Evolutionary conservation across 2,113 vertebrate genomes (phyloP).

Genomic region (Catharus fuscescens): DNA sequence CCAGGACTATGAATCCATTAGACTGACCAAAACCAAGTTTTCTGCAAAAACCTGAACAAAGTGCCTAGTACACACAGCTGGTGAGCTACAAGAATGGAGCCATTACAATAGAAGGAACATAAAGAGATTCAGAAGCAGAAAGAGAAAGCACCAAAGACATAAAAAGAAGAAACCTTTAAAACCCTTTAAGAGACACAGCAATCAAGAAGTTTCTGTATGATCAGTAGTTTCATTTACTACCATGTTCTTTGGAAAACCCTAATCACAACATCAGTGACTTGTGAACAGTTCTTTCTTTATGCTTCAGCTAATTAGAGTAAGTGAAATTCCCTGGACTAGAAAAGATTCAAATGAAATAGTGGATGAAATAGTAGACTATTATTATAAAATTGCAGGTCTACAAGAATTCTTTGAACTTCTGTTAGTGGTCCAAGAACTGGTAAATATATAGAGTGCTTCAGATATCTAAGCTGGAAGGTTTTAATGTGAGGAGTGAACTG

Average conservation of each 20-base stretch:
- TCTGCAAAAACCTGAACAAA: background rate
- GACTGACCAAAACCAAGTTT: background rate
- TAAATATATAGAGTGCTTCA: background rate
- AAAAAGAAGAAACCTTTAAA: background rate
- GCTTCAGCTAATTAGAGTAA: background rate
- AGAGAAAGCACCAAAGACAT: background rate
- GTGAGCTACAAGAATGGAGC: background rate
- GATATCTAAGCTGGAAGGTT: background rate
- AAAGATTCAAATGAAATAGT: background rate
- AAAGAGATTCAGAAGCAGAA: background rate
- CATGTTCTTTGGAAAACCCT: background rate
- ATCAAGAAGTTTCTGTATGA: background rate
- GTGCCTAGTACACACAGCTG: background rate
- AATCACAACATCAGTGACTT: background rate
- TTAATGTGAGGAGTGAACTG: background rate
- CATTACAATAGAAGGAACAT: background rate
- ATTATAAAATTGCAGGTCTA: background rate
- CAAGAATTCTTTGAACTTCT: background rate
- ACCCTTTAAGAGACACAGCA: background rate
- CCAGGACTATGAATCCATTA: background rate
- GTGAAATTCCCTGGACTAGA: background rate
- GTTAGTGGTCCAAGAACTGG: background rate
- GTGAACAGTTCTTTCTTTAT: background rate
- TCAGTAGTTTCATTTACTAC: background rate
- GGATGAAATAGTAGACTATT: background rate